Conservation (phyloP, 2,797 vertebrate genomes). For the Lepus townsendii region DNA sequence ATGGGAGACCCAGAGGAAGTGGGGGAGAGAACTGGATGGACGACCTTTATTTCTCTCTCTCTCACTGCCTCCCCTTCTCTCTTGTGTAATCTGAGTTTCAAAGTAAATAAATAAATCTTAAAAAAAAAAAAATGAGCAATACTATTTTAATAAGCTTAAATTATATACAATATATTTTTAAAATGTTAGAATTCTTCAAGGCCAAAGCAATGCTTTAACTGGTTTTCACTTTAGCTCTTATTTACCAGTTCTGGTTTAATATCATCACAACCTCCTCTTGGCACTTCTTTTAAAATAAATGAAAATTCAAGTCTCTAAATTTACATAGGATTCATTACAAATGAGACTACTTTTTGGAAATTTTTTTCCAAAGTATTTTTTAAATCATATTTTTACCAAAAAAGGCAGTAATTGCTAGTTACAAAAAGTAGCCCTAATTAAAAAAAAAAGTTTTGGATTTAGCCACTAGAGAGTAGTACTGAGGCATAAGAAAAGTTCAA, state of each 20-base stretch:
- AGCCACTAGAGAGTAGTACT: constrained; percentile 83
- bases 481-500: not conserved
- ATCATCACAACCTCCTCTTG: not conserved
- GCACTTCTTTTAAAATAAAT: constrained; percentile 23
- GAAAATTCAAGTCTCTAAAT: constrained; percentile 21
- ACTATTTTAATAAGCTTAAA: not conserved
- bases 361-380: constrained; percentile 35
- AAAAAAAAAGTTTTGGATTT: constrained; percentile 57
- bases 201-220: not conserved
- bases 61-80: no score
- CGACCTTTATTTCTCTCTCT: no score
- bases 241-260: constrained; percentile 41
- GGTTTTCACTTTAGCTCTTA: not conserved
- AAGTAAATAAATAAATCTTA: no score
- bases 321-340: constrained; percentile 31
- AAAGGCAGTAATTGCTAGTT: constrained; percentile 16
- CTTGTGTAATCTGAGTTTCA: no score
- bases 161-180: not conserved
- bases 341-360: constrained; percentile 14
- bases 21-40: no score
- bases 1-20: no score
- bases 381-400: constrained; percentile 45
- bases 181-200: constrained; percentile 36
- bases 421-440: constrained; percentile 34
- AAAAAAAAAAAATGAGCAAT: not conserved